Base-by-base conservation (phyloP, 64 coral and sea anemone species). In the Trachythela sp. region DNA sequence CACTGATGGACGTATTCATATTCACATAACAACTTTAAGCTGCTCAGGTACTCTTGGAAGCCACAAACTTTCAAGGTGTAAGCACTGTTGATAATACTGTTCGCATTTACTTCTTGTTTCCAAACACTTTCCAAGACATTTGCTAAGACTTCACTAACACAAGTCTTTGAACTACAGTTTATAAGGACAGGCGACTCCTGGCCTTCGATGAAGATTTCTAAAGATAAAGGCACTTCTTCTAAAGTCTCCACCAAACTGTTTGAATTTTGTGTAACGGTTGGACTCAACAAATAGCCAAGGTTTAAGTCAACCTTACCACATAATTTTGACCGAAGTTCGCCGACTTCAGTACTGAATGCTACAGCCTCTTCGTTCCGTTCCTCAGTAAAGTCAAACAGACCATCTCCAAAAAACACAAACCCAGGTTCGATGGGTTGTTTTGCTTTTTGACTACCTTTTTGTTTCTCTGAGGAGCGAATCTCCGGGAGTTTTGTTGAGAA, bases 21-120 rank as follows among this genome's bases (percentile, higher is more conserved):
- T 41, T 99, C 93, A 52, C 94, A 85, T 30, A 99, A 84, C 71
- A 94, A 83, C 67, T 52, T 84, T 29, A 90, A 85, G 30, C 91
- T 84, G 70, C 92, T 70, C 39, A 99, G 91, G 40, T 93, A 99
- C 89, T 99, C 96, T 14, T 94, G 92, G 45, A 68, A 85, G 6
- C 96, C 96, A 93, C 96, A 99, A 13, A 99, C 91, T 85, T 99
- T 94, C 40, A 99, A 89, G 9, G 94, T 85, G 76, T 88, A 95
- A 26, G 88, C 85, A 83, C 89, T 40, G n/a, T 59, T 80, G 17
- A 77, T 88, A 15, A 80, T 30, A 9, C 37, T 30, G 31, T 37
- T 15, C 34, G 30, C 0, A 18, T 35, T 30, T 18, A 80, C 75
- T 9, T 35, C 34, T 17, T 80, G 32, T 29, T 80, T 80, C 32